Conservation (phyloP, 2,888 invertebrate genomes). For the Heliconius sara region DNA sequence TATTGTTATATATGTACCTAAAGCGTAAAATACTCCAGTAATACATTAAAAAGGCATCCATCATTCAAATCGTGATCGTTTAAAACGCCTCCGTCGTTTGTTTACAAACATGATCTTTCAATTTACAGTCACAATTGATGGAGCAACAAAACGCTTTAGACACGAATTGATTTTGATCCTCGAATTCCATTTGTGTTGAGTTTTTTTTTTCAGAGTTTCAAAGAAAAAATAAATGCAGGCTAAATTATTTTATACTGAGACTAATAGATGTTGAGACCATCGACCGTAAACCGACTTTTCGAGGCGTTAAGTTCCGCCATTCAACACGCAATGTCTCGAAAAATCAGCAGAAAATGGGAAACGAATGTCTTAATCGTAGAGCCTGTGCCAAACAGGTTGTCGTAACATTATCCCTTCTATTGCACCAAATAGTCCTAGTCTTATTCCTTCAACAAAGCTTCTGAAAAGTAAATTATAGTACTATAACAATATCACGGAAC, state of each 20-base stretch:
- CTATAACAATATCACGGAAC: too few species aligned
- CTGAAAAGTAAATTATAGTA: too few species aligned
- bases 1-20: too few species aligned
- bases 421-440: not conserved
- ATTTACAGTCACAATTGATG: constrained; percentile 2
- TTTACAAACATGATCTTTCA: constrained; percentile 24
- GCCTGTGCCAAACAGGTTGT: not conserved
- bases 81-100: constrained; percentile 4
- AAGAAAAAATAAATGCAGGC: not conserved
- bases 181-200: not conserved
- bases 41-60: constrained; percentile 11
- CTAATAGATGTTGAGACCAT: too few species aligned
- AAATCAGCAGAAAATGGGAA: too few species aligned
- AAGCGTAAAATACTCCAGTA: not conserved
- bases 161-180: constrained; percentile 6
- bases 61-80: not conserved
- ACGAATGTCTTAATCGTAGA: not conserved
- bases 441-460: too few species aligned
- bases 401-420: not conserved
- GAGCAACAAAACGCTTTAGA: constrained; percentile 9
- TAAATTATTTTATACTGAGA: not conserved
- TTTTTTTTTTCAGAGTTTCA: not conserved
- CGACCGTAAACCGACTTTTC: not conserved
- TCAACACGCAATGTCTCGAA: too few species aligned
- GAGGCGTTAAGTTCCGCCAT: too few species aligned